A percentile compares a stretch with the other conserved stretches of the same genome.
Conservation (phyloP, 1,140 invertebrate species). For the Delia radicum region DNA sequence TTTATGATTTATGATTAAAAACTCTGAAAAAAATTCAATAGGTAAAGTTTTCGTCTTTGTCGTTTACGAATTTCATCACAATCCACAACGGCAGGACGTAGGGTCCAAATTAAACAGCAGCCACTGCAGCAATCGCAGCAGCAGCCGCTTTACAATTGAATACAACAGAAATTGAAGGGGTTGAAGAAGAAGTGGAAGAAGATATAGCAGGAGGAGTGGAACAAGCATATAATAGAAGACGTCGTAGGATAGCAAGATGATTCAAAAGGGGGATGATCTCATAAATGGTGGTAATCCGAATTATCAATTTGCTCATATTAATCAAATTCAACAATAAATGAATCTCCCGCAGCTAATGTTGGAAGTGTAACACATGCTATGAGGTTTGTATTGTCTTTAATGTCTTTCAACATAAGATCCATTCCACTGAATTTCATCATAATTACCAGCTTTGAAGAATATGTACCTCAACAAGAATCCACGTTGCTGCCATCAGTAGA, state of each 20-base stretch:
- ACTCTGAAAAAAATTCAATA: not conserved
- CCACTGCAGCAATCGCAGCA: not conserved
- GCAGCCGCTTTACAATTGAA: not conserved
- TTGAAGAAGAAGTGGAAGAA: not conserved
- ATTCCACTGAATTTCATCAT: not conserved
- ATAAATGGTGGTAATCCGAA: not conserved
- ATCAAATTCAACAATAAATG: not conserved
- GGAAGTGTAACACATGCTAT: not conserved
- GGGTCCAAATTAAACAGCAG: not conserved
- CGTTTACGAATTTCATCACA: constrained; percentile 32
- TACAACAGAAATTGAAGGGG: not conserved
- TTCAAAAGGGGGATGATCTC: constrained; percentile 5
- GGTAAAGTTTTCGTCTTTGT: constrained; percentile 7
- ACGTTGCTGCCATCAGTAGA: constrained; percentile 5
- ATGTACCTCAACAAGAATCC: not conserved
- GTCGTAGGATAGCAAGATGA: constrained; percentile 9
- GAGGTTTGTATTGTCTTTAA: not conserved
- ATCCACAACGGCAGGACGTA: constrained; percentile 14
- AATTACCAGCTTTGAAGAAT: not conserved
- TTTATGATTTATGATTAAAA: not conserved
- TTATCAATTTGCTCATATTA: not conserved
- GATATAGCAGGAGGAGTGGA: not conserved
- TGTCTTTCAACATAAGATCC: not conserved
- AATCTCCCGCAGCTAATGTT: not conserved
- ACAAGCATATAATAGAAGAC: not conserved